Base-by-base conservation (phyloP, 1,140 invertebrate species). In the Dendroctonus valens region DNA sequence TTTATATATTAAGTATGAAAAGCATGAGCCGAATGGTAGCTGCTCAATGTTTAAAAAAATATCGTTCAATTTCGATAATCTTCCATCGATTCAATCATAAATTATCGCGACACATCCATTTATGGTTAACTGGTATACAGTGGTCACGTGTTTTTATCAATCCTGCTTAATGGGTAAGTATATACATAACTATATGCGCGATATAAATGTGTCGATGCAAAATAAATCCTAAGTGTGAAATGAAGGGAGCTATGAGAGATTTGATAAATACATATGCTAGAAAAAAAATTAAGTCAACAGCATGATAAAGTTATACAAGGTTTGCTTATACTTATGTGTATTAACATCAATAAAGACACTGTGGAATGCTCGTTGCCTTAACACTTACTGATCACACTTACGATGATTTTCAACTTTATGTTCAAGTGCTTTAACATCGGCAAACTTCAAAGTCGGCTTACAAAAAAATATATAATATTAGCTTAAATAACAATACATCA, bases 321-420 rank as follows among this genome's bases (percentile, higher is more conserved):
- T 26, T 61, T 14, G 51, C 60, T 63, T 63, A 63, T 14, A 54
- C 8, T 44, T 63, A 53, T 54, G 41, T 41, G 14, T 63, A 63
- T 63, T 26, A 63, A 63, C 60, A 63, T 37, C 60, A 42, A 63
- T 63, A 63, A 63, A 63, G 60, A 63, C 60, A 63, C 60, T 63
- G 57, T 59, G 60, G 60, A 63, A 63, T 63, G 60, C 60, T 63
- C 60, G 53, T 63, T 63, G 60, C 46, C 60, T 54, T 53, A 63
- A 63, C 54, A 63, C n/a, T 53, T 63, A 51, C 59, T 61, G 44
- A 48, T 49, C 14, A 46, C 46, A 59, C 58, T 59, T 49, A 59
- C 49, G 58, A 59, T 59, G 58, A 59, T 49, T 59, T 59, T 59
- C 26, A 59, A 39, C 42, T 59, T 37, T 58, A 58, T 58, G 44